phyloP scores from a whole-genome alignment of 2,888 invertebrate species.

The Erynnis tages region DNA sequence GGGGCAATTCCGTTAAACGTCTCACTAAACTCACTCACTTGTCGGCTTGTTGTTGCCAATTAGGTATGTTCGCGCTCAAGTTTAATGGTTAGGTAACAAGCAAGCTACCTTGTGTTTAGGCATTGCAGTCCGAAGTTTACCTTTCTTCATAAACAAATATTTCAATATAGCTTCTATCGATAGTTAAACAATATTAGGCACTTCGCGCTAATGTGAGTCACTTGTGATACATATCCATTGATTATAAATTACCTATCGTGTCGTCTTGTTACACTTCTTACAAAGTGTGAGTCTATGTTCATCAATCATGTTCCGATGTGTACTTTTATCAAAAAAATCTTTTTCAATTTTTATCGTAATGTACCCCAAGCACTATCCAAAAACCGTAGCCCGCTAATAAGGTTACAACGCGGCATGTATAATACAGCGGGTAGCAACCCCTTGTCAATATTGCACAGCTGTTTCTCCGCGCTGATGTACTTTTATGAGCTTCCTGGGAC shows the following conservation, averaged over 20 bases:
- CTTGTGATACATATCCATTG: too few species aligned
- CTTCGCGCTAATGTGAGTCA: too few species aligned
- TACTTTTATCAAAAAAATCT: too few species aligned
- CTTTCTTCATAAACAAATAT: too few species aligned
- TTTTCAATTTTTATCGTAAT: neutral
- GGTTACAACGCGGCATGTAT: neutral
- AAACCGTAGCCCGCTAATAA: neutral
- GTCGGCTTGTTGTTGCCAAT: constrained; percentile 12
- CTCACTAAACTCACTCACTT: constrained; percentile 6
- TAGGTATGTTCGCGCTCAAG: neutral
- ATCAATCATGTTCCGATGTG: neutral
- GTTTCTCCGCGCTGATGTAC: neutral
- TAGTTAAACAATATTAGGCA: too few species aligned
- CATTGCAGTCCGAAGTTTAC: neutral
- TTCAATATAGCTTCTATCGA: too few species aligned
- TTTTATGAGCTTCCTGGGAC: neutral
- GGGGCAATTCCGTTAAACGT: too few species aligned
- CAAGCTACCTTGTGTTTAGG: too few species aligned
- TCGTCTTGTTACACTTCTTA: too few species aligned
- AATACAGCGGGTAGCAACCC: neutral
- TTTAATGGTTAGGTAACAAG: neutral
- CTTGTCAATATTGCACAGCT: constrained; percentile 3
- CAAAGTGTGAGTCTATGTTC: too few species aligned
- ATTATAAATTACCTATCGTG: too few species aligned
- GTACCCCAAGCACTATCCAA: neutral